Percentiles rank a stretch among this genome's conserved stretches.
Conservation (phyloP, 2,797 vertebrate genomes). For the Megalops cyprinoides region DNA sequence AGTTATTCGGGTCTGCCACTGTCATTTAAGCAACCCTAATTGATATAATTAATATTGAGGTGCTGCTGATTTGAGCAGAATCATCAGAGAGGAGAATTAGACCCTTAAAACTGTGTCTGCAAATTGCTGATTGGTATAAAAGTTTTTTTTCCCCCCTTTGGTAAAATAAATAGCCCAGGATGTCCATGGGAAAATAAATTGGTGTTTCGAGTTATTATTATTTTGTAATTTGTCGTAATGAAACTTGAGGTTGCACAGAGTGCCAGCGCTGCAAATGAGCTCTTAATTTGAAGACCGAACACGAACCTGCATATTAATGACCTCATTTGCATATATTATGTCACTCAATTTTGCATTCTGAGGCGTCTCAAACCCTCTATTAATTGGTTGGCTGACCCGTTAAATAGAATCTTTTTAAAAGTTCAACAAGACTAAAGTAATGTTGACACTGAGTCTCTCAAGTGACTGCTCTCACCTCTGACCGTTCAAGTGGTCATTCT, state of each 20-base stretch:
- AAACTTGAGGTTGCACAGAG: slow-evolving; percentile 62
- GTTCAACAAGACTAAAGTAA: slow-evolving; percentile 71
- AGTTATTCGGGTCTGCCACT: slow-evolving; percentile 54
- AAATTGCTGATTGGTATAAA: slow-evolving; percentile 47
- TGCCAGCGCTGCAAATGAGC: slow-evolving; percentile 57
- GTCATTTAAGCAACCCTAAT: slow-evolving; percentile 61
- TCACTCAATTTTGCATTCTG: slow-evolving; percentile 51
- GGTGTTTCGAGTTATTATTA: slow-evolving; percentile 76
- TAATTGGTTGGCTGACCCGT: slow-evolving; percentile 75
- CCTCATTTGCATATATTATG: slow-evolving; percentile 79
- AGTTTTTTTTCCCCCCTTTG: slow-evolving; percentile 56
- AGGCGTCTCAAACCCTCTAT: slow-evolving; percentile 51
- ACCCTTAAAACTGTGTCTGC: slow-evolving; percentile 50
- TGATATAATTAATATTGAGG: slow-evolving; percentile 71
- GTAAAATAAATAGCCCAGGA: slow-evolving; percentile 61
- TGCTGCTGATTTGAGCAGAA: slow-evolving; percentile 66
- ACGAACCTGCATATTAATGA: slow-evolving; percentile 74
- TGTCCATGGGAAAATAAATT: slow-evolving; percentile 70
- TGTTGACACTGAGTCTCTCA: slow-evolving; percentile 63
- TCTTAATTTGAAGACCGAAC: slow-evolving; percentile 70
- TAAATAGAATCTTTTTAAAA: slow-evolving; percentile 78
- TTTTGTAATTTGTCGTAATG: slow-evolving; percentile 72
- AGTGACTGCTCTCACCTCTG: no score
- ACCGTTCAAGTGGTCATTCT: not conserved
- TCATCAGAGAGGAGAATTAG: slow-evolving; percentile 67